phyloP scores from a whole-genome alignment of 2,888 invertebrate species.

The Drosophila suboccidentalis region DNA sequence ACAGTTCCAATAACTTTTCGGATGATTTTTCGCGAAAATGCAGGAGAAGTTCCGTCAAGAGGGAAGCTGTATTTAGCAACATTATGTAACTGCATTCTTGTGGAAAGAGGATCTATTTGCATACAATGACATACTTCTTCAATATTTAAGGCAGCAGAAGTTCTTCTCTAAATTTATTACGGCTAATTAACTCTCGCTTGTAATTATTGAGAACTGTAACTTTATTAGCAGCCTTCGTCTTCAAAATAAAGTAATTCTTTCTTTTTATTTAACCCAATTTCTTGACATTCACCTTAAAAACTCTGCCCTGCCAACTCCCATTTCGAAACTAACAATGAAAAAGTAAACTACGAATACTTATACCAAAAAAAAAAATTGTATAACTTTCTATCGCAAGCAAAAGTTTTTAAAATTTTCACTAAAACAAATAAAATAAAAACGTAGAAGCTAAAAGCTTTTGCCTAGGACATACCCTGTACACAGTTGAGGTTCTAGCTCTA shows the following conservation, averaged over 20 bases:
- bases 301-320: constrained; percentile 10
- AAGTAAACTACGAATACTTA: constrained; percentile 25
- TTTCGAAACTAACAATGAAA: constrained; percentile 23
- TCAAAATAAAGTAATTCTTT: constrained; percentile 20
- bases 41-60: no score
- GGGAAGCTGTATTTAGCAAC: background rate
- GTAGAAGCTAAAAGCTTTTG: background rate
- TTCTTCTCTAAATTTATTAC: constrained; percentile 1
- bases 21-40: background rate
- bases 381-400: constrained; percentile 32
- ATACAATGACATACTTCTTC: constrained; percentile 17
- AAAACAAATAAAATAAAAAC: constrained; percentile 5
- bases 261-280: constrained; percentile 19
- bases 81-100: constrained; percentile 15
- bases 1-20: constrained; percentile 24
- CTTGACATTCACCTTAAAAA: background rate
- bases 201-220: constrained; percentile 3
- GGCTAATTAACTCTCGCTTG: constrained; percentile 3
- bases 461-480: background rate
- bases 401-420: constrained; percentile 48
- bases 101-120: constrained; percentile 27
- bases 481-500: no score
- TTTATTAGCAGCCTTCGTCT: background rate
- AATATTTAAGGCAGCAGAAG: constrained; percentile 2
- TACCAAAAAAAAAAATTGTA: constrained; percentile 3